Evolutionary conservation across 2,797 vertebrate species (phyloP).

Genomic region (Pseudotriccus pelzelni): DNA sequence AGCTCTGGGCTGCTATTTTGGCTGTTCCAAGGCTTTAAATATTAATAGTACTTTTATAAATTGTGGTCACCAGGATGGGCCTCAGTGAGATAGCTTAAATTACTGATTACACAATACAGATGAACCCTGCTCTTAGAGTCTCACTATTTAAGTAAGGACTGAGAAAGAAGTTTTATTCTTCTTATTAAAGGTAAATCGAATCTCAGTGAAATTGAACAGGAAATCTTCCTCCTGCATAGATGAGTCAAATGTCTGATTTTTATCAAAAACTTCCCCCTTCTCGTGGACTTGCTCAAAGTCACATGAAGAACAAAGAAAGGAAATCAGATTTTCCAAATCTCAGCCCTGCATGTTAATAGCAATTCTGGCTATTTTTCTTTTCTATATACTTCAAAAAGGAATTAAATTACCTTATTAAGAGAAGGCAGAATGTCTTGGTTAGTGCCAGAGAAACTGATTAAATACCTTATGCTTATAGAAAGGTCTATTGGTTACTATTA

Average conservation of each 20-base stretch:
- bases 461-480: not conserved
- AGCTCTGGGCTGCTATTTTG: not conserved
- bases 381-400: not conserved
- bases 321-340: not conserved
- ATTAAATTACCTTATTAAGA: not conserved
- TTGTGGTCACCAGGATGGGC: not conserved
- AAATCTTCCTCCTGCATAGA: not conserved
- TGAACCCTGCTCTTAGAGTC: not conserved
- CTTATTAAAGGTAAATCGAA: not conserved
- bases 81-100: not conserved
- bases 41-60: not conserved
- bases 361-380: not conserved
- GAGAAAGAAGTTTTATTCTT: not conserved
- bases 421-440: not conserved
- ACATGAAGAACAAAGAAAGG: not conserved
- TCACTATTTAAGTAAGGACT: not conserved
- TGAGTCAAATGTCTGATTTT: not conserved
- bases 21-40: not conserved
- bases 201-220: not conserved
- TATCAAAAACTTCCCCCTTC: not conserved
- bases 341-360: not conserved
- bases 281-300: not conserved
- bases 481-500: not conserved
- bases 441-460: not conserved
- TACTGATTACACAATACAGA: not conserved